Percentiles rank a stretch among this genome's conserved stretches.
Evolutionary conservation across 1,140 invertebrate species (phyloP).

Genomic region (Aphaenogaster rudis): DNA sequence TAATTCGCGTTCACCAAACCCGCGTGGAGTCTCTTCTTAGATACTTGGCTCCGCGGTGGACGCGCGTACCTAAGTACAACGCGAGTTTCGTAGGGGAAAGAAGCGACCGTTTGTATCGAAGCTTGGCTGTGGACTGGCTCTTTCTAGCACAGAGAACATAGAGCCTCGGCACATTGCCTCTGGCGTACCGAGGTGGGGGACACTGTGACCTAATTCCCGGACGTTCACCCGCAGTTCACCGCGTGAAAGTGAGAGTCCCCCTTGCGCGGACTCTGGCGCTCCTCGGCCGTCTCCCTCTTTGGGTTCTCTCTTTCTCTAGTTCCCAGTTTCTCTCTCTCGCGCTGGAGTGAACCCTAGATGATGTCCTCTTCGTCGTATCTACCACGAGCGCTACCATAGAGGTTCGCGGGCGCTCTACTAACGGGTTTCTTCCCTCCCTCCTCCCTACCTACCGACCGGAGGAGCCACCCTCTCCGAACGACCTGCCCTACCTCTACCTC

Average conservation of each 20-base stretch:
- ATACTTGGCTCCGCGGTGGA: neutral
- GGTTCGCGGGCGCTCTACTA: constrained; percentile 83
- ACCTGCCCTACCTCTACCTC: constrained; percentile 63
- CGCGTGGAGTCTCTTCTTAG: constrained; percentile 7
- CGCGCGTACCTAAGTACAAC: constrained; percentile 53
- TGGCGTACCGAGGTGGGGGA: constrained; percentile 85
- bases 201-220: constrained; percentile 87
- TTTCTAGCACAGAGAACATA: constrained; percentile 85
- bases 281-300: constrained; percentile 65
- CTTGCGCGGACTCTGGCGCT: constrained; percentile 77
- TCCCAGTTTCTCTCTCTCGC: constrained; percentile 30
- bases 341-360: constrained; percentile 61
- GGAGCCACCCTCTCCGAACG: constrained; percentile 64
- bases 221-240: constrained; percentile 87
- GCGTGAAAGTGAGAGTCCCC: constrained; percentile 87
- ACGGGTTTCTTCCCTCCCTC: constrained; percentile 83
- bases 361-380: constrained; percentile 63
- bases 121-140: constrained; percentile 85
- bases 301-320: constrained; percentile 56
- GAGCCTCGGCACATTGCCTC: constrained; percentile 85
- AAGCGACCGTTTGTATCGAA: constrained; percentile 84
- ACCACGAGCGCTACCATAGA: constrained; percentile 64
- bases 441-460: constrained; percentile 63
- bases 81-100: constrained; percentile 70
- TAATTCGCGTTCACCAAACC: constrained; percentile 54